Conservation (phyloP, 2,797 vertebrate genomes). For the Xiphophorus birchmanni region DNA sequence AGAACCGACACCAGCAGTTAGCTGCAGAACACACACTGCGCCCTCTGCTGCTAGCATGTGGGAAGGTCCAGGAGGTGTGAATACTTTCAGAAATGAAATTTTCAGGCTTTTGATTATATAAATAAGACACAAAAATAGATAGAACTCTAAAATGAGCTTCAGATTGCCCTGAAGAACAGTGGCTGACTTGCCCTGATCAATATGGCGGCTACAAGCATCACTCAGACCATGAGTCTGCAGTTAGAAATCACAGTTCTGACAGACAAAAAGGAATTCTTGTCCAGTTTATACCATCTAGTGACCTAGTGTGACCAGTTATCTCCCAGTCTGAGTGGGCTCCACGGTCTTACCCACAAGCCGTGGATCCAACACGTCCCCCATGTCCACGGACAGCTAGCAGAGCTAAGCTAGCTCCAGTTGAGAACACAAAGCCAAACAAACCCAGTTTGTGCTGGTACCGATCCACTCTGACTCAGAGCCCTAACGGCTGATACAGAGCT, state of each 20-base stretch:
- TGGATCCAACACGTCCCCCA: constrained; percentile 16
- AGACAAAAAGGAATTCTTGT: neutral
- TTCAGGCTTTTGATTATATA: neutral
- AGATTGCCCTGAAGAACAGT: neutral
- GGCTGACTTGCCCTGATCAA: neutral
- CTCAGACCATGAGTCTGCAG: neutral
- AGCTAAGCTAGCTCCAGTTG: neutral
- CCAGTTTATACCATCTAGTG: neutral
- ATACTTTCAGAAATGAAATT: neutral
- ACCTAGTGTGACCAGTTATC: neutral
- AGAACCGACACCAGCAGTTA: constrained; percentile 20
- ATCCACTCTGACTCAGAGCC: neutral
- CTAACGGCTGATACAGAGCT: neutral
- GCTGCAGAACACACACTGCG: neutral
- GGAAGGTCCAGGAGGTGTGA: neutral
- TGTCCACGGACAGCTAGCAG: constrained; percentile 7
- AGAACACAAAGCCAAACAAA: neutral
- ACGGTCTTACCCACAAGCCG: constrained; percentile 48
- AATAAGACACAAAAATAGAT: neutral
- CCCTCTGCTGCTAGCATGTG: neutral
- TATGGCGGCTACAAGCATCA: neutral
- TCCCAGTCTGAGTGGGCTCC: neutral
- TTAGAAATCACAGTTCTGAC: neutral
- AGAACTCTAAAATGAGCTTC: neutral
- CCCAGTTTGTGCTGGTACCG: neutral